phyloP scores from a whole-genome alignment of 2,888 invertebrate genomes.

The Agrotis puta region DNA sequence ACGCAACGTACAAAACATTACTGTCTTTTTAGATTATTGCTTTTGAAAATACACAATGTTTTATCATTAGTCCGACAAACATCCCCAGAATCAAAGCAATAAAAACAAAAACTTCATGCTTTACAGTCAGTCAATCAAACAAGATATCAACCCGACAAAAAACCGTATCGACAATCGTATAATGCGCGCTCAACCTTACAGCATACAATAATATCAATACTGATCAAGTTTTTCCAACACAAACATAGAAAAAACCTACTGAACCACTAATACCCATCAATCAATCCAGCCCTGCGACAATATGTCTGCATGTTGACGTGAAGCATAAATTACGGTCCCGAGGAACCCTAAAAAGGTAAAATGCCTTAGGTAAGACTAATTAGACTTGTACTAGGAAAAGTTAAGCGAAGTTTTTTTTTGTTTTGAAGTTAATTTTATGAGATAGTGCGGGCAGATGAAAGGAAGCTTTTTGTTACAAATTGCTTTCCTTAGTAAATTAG shows the following conservation, averaged over 20 bases:
- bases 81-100: too few species aligned
- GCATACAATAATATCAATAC: slow-evolving; percentile 58
- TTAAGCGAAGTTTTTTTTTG: slow-evolving; percentile 41
- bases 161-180: slow-evolving; percentile 20
- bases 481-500: slow-evolving; percentile 20
- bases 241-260: slow-evolving; percentile 57
- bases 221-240: slow-evolving; percentile 57
- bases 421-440: slow-evolving; percentile 51
- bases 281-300: slow-evolving; percentile 68
- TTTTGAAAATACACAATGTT: background rate
- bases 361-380: slow-evolving; percentile 63
- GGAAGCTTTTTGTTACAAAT: slow-evolving; percentile 37
- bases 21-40: background rate
- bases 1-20: background rate
- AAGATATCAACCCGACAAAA: background rate
- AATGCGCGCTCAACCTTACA: slow-evolving; percentile 30
- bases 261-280: slow-evolving; percentile 64
- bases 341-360: slow-evolving; percentile 64
- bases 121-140: background rate
- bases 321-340: slow-evolving; percentile 60
- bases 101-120: background rate
- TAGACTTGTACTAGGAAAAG: slow-evolving; percentile 52
- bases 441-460: slow-evolving; percentile 55
- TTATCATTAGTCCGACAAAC: too few species aligned
- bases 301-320: slow-evolving; percentile 69